Percentiles rank a stretch among this genome's conserved stretches.
These are phyloP conservation scores for Drusus annulatus DNA, from an alignment of 1,140 invertebrate species.

Conservation along the genomic window DNA sequence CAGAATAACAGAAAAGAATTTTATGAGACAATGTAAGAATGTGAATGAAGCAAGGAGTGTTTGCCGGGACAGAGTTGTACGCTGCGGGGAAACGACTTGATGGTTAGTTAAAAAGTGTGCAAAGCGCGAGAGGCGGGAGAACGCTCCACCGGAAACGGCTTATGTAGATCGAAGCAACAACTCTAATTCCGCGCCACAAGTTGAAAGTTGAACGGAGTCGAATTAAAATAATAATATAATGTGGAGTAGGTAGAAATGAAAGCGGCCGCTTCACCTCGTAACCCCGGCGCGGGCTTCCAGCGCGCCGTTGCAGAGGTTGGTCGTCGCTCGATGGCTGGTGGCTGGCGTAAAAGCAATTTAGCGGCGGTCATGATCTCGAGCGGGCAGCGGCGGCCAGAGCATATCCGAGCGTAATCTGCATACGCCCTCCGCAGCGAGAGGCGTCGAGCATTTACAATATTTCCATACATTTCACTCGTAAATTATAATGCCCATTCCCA, in stretches of 20 bases:
- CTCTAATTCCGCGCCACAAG: no score
- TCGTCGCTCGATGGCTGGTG: not conserved
- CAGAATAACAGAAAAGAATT: no score
- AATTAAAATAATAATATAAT: no score
- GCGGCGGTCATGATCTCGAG: slow-evolving; percentile 54
- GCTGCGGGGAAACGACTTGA: no score
- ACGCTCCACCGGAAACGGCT: no score
- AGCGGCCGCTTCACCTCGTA: slow-evolving; percentile 17
- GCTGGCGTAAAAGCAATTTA: slow-evolving; percentile 56
- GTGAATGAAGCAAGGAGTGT: no score
- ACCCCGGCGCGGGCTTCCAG: not conserved
- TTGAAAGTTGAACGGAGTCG: no score
- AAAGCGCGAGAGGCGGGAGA: no score
- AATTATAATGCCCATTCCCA: slow-evolving; percentile 35
- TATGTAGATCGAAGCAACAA: no score
- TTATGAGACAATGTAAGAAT: no score
- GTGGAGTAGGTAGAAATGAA: not conserved
- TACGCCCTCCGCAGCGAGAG: slow-evolving; percentile 50
- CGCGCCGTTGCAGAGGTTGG: not conserved
- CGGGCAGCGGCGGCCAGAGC: slow-evolving; percentile 14
- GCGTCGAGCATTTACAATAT: slow-evolving; percentile 26
- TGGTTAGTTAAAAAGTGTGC: no score
- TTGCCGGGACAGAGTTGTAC: no score
- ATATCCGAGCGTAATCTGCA: slow-evolving; percentile 58
- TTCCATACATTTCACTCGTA: slow-evolving; percentile 45